phyloP scores from a whole-genome alignment of 2,797 vertebrate genomes.

The Streptopelia turtur region DNA sequence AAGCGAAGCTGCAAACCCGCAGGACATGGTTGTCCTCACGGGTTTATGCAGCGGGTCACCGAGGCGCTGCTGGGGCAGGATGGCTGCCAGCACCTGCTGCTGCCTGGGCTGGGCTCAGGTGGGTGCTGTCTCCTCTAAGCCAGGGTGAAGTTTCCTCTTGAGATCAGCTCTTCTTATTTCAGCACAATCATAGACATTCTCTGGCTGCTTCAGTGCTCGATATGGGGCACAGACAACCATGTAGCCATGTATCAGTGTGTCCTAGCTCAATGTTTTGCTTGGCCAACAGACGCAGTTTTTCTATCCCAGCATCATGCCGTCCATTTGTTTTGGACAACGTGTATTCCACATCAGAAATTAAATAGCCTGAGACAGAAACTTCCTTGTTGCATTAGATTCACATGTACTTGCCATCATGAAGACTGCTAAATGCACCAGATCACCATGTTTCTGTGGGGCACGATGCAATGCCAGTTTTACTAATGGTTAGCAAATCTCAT shows the following conservation, averaged over 20 bases:
- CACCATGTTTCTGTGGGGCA: background rate
- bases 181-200: background rate
- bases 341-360: background rate
- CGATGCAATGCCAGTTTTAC: background rate
- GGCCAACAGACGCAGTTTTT: background rate
- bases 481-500: background rate
- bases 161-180: background rate
- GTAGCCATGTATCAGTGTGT: background rate
- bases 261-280: background rate
- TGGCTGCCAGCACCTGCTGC: accelerated
- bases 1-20: background rate
- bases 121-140: background rate
- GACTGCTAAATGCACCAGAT: background rate
- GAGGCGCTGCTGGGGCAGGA: accelerated
- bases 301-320: background rate
- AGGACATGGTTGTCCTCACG: background rate
- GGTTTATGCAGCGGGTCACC: background rate
- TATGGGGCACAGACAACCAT: accelerated
- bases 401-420: accelerated
- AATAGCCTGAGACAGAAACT: background rate
- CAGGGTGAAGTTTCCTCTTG: background rate
- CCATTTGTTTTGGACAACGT: background rate
- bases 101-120: background rate
- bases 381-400: background rate
- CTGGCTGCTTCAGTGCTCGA: background rate